These are phyloP conservation scores for Neotoma lepida DNA, from an alignment of 2,113 vertebrate genomes.

Conservation along the genomic window DNA sequence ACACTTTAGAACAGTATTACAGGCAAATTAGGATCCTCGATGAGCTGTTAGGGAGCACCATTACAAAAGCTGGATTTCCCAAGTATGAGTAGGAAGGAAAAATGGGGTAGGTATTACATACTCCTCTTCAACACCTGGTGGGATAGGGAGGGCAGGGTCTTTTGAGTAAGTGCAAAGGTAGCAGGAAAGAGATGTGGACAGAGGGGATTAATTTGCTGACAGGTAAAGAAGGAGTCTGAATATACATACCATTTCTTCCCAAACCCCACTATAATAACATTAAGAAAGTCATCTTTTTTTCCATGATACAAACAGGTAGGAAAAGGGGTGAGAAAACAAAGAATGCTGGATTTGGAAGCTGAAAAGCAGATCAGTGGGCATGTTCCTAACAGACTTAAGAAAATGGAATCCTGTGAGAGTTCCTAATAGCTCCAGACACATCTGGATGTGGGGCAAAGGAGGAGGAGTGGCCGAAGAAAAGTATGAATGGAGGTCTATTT, in stretches of 20 bases:
- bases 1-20: not conserved
- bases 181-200: not conserved
- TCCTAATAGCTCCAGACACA: not conserved
- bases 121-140: not conserved
- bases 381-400: not conserved
- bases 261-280: not conserved
- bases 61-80: not conserved
- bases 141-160: not conserved
- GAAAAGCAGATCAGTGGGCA: not conserved
- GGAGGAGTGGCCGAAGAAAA: not conserved
- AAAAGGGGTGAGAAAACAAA: not conserved
- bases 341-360: not conserved
- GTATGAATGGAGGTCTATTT: not conserved
- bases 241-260: not conserved
- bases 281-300: not conserved
- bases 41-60: not conserved
- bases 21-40: not conserved
- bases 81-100: accelerated
- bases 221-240: not conserved
- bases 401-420: not conserved
- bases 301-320: not conserved
- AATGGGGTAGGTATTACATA: accelerated
- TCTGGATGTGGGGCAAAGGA: not conserved
- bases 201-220: not conserved
- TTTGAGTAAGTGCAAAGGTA: too few relatives aligned